A percentile compares a stretch with the other conserved stretches of the same genome.
phyloP scores from a whole-genome alignment of 2,113 vertebrate species.

The Pteruthius melanotis region DNA sequence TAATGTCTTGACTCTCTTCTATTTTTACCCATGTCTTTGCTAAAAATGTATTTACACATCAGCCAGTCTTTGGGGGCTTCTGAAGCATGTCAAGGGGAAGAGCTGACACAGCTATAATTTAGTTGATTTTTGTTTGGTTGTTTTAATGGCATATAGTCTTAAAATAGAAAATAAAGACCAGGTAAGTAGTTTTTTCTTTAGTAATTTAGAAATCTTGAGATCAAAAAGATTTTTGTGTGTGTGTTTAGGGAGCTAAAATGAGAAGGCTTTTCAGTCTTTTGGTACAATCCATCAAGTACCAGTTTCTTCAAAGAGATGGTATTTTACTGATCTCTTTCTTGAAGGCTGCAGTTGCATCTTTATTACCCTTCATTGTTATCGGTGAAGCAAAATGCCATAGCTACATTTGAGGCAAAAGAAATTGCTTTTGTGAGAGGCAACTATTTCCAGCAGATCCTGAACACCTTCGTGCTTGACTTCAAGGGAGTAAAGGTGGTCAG shows the following conservation, averaged over 20 bases:
- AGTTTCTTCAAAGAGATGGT: background rate
- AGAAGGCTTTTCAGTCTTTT: background rate
- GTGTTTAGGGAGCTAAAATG: background rate
- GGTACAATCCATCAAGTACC: background rate
- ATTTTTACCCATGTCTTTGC: background rate
- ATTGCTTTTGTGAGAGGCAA: background rate
- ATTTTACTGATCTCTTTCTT: background rate
- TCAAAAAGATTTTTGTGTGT: background rate
- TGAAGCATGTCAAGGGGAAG: background rate
- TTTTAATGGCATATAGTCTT: background rate
- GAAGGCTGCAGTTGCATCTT: constrained; percentile 4
- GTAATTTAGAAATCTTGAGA: background rate
- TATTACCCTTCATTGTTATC: background rate
- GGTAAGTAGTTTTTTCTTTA: background rate
- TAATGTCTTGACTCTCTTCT: constrained; percentile 3
- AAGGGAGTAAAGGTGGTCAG: background rate
- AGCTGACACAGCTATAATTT: background rate
- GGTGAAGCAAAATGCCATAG: background rate
- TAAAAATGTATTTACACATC: constrained; percentile 18
- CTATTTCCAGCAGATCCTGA: background rate
- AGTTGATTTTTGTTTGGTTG: background rate
- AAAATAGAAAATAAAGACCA: background rate
- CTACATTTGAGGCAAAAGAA: background rate
- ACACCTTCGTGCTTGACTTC: background rate
- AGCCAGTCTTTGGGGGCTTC: background rate